Evolutionary conservation across 2,113 vertebrate genomes (phyloP).

Genomic region (Parotia lawesii): DNA sequence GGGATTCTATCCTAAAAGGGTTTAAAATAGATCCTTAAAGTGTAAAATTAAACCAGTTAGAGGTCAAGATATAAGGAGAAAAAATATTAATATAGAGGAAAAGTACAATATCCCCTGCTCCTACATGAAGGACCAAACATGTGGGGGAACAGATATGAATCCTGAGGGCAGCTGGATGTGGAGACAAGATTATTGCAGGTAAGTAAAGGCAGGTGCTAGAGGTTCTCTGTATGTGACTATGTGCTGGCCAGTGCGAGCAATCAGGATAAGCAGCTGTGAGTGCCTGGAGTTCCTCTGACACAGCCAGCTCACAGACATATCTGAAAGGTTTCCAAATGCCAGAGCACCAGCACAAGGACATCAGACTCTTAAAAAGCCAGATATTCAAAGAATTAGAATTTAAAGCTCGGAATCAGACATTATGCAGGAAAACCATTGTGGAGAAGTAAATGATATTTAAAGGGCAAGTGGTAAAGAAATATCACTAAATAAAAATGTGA

Average conservation of each 20-base stretch:
- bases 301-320: background rate
- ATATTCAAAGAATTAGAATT: background rate
- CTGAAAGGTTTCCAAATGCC: slow-evolving; percentile 33
- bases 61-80: background rate
- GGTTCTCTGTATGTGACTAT: rapidly evolving
- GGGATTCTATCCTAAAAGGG: background rate
- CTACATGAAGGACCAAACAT: background rate
- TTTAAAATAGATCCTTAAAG: background rate
- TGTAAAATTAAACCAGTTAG: background rate
- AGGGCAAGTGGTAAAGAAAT: background rate
- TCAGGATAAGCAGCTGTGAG: background rate
- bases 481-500: slow-evolving; percentile 11
- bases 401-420: background rate
- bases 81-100: background rate
- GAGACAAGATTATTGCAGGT: background rate
- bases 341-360: slow-evolving; percentile 9
- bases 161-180: background rate
- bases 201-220: background rate
- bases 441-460: slow-evolving; percentile 37
- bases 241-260: background rate
- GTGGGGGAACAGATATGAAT: background rate
- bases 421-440: background rate
- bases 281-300: background rate
- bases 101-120: background rate
- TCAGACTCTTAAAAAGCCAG: background rate